Percentiles rank a stretch among this genome's conserved stretches.
Conservation (phyloP, 2,113 vertebrate species). For the Sebastes schlegelii region DNA sequence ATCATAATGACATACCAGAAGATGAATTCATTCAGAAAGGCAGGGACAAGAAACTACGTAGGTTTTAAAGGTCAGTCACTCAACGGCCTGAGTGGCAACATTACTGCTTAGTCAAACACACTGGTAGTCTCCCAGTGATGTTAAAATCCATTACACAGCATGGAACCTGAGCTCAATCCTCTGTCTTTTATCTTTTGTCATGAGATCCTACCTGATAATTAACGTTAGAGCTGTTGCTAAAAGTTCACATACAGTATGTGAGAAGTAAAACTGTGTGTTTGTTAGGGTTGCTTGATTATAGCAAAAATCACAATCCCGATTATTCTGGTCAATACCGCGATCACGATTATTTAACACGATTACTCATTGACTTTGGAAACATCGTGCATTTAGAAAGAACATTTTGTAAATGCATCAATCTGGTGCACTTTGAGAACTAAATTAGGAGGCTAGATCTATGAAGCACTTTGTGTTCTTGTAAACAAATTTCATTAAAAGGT, state of each 20-base stretch:
- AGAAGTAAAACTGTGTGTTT: not conserved
- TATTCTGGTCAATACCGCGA: too few relatives aligned
- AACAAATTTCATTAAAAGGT: too few relatives aligned
- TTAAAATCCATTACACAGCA: conserved; percentile 15
- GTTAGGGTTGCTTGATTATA: too few relatives aligned
- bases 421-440: too few relatives aligned
- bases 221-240: not conserved
- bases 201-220: conserved; percentile 36
- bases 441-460: too few relatives aligned
- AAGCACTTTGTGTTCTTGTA: too few relatives aligned
- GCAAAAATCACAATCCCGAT: too few relatives aligned
- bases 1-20: not conserved
- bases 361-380: too few relatives aligned
- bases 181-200: conserved; percentile 31
- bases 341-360: too few relatives aligned
- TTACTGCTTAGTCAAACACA: conserved; percentile 13
- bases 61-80: conserved; percentile 9
- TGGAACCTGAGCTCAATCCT: conserved; percentile 40
- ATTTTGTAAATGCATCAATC: too few relatives aligned
- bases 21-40: not conserved
- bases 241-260: not conserved
- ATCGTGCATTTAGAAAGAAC: too few relatives aligned
- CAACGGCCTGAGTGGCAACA: not conserved
- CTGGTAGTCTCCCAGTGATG: not conserved
- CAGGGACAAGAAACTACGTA: not conserved